A percentile compares a stretch with the other conserved stretches of the same genome.
Evolutionary conservation across 2,888 invertebrate genomes (phyloP).

Genomic region (Teinopalpus imperialis): DNA sequence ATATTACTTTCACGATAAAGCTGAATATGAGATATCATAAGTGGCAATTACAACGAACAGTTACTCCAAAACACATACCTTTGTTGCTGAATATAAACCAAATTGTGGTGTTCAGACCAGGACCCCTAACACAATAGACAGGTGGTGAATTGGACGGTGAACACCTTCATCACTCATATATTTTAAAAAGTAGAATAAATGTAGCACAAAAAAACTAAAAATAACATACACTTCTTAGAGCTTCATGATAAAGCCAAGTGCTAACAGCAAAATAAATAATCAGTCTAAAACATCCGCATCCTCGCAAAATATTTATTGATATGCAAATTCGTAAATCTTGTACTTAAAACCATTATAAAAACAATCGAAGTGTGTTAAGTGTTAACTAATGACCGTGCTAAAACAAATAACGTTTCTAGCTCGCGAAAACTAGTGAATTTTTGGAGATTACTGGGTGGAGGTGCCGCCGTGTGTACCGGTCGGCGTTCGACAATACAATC

Average conservation of each 20-base stretch:
- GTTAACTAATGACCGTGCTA: slow-evolving; percentile 14
- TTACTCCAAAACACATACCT: too few species aligned
- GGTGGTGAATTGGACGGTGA: too few species aligned
- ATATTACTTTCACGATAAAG: too few species aligned
- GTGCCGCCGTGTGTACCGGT: slow-evolving; percentile 3
- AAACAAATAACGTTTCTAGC: slow-evolving; percentile 17
- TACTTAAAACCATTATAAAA: slow-evolving; percentile 19
- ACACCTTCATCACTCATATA: too few species aligned
- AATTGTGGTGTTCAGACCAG: too few species aligned
- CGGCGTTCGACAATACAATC: slow-evolving; percentile 49
- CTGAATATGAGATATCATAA: too few species aligned
- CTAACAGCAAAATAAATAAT: slow-evolving; percentile 9
- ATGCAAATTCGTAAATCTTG: slow-evolving; percentile 12
- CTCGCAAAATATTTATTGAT: slow-evolving; percentile 12
- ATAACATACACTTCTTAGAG: not conserved
- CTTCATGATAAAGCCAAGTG: not conserved
- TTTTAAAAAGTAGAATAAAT: too few species aligned
- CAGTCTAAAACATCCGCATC: not conserved
- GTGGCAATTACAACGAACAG: too few species aligned
- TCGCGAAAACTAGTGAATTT: slow-evolving; percentile 17
- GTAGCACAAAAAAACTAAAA: too few species aligned
- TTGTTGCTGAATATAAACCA: too few species aligned
- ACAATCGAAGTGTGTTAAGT: slow-evolving; percentile 20
- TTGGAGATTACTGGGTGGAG: slow-evolving; percentile 22
- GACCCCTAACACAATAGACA: too few species aligned